Percentiles rank a stretch among this genome's conserved stretches.
Evolutionary conservation across 64 coral and sea anemone species (phyloP).

Genomic region (Exaiptasia diaphana): DNA sequence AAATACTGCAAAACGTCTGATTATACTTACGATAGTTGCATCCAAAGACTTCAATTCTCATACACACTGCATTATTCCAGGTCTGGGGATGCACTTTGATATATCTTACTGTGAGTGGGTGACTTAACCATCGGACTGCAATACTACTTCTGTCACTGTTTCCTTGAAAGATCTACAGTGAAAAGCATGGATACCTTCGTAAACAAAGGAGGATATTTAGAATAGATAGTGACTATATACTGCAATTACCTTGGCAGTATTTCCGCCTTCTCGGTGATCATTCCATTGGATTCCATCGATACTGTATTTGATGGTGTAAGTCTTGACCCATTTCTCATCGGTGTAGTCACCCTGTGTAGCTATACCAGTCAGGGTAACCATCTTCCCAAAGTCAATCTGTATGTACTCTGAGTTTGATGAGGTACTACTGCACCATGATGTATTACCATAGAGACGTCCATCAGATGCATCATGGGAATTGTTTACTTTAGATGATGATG

Average conservation of each 20-base stretch:
- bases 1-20: not conserved
- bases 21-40: conserved; percentile 23
- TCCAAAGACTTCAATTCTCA: conserved; percentile 49
- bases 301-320: conserved; percentile 22
- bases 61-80: conserved; percentile 39
- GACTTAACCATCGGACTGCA: not conserved
- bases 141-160: not conserved
- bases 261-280: not conserved
- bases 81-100: conserved; percentile 12
- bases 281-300: not conserved
- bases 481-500: not conserved
- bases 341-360: conserved; percentile 47
- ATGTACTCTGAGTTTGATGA: not conserved
- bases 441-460: conserved; percentile 12
- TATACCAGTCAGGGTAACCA: conserved; percentile 20
- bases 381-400: not conserved
- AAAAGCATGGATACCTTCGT: no score
- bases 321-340: conserved; percentile 33
- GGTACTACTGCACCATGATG: not conserved
- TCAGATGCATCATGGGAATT: not conserved
- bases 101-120: not conserved
- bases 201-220: no score
- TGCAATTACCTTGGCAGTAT: not conserved
- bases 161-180: not conserved
- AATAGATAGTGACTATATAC: no score